Evolutionary conservation across 1,140 invertebrate genomes (phyloP).

Genomic region (Leucophenga varia): DNA sequence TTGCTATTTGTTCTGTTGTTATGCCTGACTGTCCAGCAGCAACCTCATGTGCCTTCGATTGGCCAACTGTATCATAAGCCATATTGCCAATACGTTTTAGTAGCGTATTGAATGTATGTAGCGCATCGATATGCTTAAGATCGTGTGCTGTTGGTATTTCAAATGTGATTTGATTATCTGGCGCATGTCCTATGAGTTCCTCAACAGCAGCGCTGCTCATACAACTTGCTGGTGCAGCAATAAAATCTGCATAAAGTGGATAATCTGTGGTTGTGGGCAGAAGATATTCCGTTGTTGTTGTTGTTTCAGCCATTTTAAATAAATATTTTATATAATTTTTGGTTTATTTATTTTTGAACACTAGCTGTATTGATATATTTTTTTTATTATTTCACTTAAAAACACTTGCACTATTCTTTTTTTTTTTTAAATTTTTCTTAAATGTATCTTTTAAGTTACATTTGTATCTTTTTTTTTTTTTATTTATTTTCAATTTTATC

Average conservation of each 20-base stretch:
- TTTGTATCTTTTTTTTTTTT: no score
- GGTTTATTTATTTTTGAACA: not conserved
- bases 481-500: no score
- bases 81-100: constrained; percentile 43
- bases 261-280: not conserved
- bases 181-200: no score
- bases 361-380: not conserved
- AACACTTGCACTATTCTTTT: not conserved
- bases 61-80: constrained; percentile 15
- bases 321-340: not conserved
- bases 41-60: not conserved
- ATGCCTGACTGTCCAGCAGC: constrained; percentile 23
- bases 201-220: constrained; percentile 45
- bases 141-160: constrained; percentile 49
- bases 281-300: constrained; percentile 17
- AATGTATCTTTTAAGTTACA: not conserved
- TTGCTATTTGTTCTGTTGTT: constrained; percentile 46
- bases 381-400: not conserved
- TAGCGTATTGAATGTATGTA: constrained; percentile 46
- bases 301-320: constrained; percentile 5
- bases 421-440: not conserved
- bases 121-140: constrained; percentile 46
- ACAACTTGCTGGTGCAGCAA: constrained; percentile 44
- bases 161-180: constrained; percentile 54
- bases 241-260: constrained; percentile 28